Percentiles rank a stretch among this genome's conserved stretches.
phyloP scores from a whole-genome alignment of 2,113 vertebrate genomes.

The Sciurus niger region DNA sequence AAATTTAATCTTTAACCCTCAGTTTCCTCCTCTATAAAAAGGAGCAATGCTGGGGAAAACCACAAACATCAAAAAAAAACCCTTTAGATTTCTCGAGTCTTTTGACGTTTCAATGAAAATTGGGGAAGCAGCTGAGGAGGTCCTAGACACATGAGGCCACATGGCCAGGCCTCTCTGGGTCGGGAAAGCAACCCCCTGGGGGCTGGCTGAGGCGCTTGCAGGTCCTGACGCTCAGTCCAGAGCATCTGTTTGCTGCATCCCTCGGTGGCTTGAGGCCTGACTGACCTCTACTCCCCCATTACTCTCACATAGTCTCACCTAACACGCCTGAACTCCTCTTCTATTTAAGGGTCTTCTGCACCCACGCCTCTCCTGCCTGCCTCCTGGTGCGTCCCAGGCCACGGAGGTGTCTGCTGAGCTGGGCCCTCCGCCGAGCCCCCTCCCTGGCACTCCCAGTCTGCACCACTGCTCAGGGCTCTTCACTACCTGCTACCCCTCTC shows the following conservation, averaged over 20 bases:
- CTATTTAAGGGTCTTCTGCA: not conserved
- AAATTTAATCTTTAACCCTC: not conserved
- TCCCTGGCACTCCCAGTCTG: rapidly evolving
- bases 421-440: not conserved
- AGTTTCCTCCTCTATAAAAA: not conserved
- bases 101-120: not conserved
- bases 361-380: not conserved
- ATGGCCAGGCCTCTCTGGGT: too few relatives aligned
- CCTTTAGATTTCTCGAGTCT: not conserved
- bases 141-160: rapidly evolving
- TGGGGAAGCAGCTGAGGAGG: not conserved
- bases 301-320: too few relatives aligned
- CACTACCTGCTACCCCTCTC: rapidly evolving
- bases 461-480: rapidly evolving
- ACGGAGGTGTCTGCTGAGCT: not conserved
- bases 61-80: not conserved
- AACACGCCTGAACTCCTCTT: not conserved
- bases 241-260: rapidly evolving
- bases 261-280: not conserved
- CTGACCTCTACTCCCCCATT: too few relatives aligned
- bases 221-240: not conserved
- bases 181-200: not conserved
- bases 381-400: too few relatives aligned
- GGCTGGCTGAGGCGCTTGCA: not conserved
- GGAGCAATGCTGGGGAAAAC: not conserved